These are phyloP conservation scores for Exaiptasia diaphana DNA, from an alignment of 64 coral and sea anemone genomes.

Conservation along the genomic window DNA sequence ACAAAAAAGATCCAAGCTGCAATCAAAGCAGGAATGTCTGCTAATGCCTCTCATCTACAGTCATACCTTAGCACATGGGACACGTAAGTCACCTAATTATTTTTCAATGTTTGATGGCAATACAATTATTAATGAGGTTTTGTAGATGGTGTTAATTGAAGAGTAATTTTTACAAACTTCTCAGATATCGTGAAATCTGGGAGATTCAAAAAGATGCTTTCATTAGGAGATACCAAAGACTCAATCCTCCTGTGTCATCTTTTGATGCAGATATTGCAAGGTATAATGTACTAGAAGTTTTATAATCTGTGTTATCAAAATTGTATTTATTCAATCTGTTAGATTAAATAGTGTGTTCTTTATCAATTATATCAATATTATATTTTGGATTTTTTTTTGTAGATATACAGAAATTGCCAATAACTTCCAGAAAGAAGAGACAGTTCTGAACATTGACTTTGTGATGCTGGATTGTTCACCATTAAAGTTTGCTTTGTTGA, in stretches of 20 bases:
- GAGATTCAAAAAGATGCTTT: slow-evolving; percentile 99
- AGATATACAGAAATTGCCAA: slow-evolving; percentile 98
- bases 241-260: slow-evolving; percentile 94
- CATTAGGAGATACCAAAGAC: slow-evolving; percentile 90
- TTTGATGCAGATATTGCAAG: slow-evolving; percentile 98
- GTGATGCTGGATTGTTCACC: slow-evolving; percentile 94
- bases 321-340: too few relatives aligned
- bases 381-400: neutral
- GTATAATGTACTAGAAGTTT: too few relatives aligned
- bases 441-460: slow-evolving; percentile 96
- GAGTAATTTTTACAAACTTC: neutral
- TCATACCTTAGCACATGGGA: slow-evolving; percentile 96
- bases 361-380: neutral
- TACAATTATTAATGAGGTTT: too few relatives aligned
- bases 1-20: slow-evolving; percentile 92
- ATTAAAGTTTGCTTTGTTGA: slow-evolving; percentile 88
- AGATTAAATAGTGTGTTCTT: too few relatives aligned
- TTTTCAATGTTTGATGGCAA: neutral
- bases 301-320: too few relatives aligned
- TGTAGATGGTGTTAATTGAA: neutral
- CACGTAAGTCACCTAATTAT: slow-evolving; percentile 54
- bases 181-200: slow-evolving; percentile 99
- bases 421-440: slow-evolving; percentile 98
- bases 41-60: slow-evolving; percentile 91
- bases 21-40: slow-evolving; percentile 93